These are phyloP conservation scores for Notolepis coatsorum DNA, from an alignment of 2,797 vertebrate genomes.

Conservation along the genomic window DNA sequence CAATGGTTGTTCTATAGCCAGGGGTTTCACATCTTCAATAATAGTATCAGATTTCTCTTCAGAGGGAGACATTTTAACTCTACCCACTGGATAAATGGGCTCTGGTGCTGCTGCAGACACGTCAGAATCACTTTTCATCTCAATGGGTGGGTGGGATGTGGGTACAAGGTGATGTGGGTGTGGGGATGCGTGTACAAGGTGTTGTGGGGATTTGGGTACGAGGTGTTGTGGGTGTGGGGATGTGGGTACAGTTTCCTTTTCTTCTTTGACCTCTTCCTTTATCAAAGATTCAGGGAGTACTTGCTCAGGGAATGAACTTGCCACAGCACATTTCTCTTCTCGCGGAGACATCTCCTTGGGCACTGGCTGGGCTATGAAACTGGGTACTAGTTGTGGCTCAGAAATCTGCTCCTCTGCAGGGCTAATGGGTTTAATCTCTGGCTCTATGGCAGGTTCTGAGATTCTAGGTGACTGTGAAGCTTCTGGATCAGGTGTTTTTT, in stretches of 20 bases:
- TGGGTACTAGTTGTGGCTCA: constrained; percentile 42
- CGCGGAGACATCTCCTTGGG: constrained; percentile 58
- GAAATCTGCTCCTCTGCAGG: constrained; percentile 62
- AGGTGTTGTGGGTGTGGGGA: constrained; percentile 28
- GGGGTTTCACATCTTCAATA: constrained; percentile 63
- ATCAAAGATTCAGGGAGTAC: constrained; percentile 17
- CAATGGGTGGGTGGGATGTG: constrained; percentile 28
- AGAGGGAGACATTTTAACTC: constrained; percentile 52
- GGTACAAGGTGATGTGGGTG: constrained; percentile 33
- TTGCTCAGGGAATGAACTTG: constrained; percentile 43
- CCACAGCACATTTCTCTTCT: constrained; percentile 55
- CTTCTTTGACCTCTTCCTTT: constrained; percentile 64
- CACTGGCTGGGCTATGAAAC: constrained; percentile 35
- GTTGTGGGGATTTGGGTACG: constrained; percentile 16
- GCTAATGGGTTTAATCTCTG: constrained; percentile 84
- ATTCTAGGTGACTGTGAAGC: constrained; percentile 63
- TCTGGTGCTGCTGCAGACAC: constrained; percentile 63
- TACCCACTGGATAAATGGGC: constrained; percentile 42
- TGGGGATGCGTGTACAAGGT: constrained; percentile 26
- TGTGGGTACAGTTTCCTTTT: constrained; percentile 53
- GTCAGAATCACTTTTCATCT: constrained; percentile 54
- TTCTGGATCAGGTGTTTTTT: constrained; percentile 81
- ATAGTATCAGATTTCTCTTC: constrained; percentile 62
- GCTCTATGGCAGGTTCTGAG: constrained; percentile 71
- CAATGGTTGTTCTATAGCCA: constrained; percentile 69